Evolutionary conservation across 2,888 invertebrate genomes (phyloP).

Genomic region (Ommatoiulus sabulosus): DNA sequence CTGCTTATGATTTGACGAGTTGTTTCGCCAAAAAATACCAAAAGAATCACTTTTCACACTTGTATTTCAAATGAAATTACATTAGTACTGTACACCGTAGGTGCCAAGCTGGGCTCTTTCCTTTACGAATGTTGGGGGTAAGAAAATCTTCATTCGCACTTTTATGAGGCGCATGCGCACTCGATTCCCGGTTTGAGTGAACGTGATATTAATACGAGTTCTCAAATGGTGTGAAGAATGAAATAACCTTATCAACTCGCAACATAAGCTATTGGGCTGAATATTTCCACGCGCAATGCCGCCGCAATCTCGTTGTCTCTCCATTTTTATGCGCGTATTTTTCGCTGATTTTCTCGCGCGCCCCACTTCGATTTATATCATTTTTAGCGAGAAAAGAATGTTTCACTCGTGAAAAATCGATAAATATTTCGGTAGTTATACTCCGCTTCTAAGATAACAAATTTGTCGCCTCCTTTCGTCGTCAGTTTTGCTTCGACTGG

Average conservation of each 20-base stretch:
- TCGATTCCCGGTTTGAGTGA: neutral
- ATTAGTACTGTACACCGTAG: too few species aligned
- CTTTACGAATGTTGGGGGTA: neutral
- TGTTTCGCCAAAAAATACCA: too few species aligned
- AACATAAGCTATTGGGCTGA: conserved; percentile 35
- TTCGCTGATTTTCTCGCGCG: neutral
- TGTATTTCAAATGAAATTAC: too few species aligned
- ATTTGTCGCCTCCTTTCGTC: neutral
- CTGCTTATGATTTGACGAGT: too few species aligned
- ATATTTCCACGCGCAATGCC: conserved; percentile 9
- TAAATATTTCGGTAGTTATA: conserved; percentile 32
- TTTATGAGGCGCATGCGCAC: neutral
- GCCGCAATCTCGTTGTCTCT: neutral
- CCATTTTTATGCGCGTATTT: neutral
- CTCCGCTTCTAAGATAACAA: conserved; percentile 9
- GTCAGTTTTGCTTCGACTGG: neutral
- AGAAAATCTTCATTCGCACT: neutral
- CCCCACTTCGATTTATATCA: conserved; percentile 47
- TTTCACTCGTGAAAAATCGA: conserved; percentile 35
- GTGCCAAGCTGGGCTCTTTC: neutral
- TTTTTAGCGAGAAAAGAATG: conserved; percentile 39
- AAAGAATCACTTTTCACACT: too few species aligned
- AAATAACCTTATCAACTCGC: conserved; percentile 37
- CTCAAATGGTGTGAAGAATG: conserved; percentile 32
- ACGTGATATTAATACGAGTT: conserved; percentile 2